These are phyloP conservation scores for Phasia obesa DNA, from an alignment of 2,888 invertebrate species.

Conservation along the genomic window DNA sequence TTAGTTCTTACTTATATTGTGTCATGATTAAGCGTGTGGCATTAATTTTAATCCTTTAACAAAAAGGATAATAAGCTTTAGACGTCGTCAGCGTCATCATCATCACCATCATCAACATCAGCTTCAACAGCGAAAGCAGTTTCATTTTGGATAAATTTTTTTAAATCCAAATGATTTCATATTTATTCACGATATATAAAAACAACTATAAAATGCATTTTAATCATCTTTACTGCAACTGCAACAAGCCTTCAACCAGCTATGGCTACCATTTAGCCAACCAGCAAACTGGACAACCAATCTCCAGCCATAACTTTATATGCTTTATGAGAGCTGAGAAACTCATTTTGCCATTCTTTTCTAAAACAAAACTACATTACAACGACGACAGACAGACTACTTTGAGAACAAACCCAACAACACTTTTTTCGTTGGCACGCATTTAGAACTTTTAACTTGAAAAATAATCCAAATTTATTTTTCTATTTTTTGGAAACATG, in stretches of 20 bases:
- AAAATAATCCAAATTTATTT: too few species aligned
- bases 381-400: constrained; percentile 37
- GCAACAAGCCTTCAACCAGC: constrained; percentile 5
- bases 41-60: constrained; percentile 71
- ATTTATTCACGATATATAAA: constrained; percentile 45
- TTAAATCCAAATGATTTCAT: constrained; percentile 49
- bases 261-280: constrained; percentile 32
- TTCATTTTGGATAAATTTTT: constrained; percentile 28
- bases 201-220: constrained; percentile 55
- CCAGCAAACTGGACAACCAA: constrained; percentile 43
- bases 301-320: constrained; percentile 58
- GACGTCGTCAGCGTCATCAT: constrained; percentile 59
- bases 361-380: constrained; percentile 59
- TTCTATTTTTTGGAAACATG: too few species aligned
- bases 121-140: constrained; percentile 17
- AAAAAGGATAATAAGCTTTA: constrained; percentile 71
- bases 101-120: constrained; percentile 18
- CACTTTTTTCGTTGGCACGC: not conserved
- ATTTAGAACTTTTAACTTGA: too few species aligned
- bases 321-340: constrained; percentile 65
- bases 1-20: constrained; percentile 69
- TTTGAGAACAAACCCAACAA: constrained; percentile 35
- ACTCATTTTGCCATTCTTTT: constrained; percentile 66
- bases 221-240: constrained; percentile 18
- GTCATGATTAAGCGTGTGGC: constrained; percentile 71